Evolutionary conservation across 2,113 vertebrate genomes (phyloP).

Genomic region (Atherinomorus stipes): DNA sequence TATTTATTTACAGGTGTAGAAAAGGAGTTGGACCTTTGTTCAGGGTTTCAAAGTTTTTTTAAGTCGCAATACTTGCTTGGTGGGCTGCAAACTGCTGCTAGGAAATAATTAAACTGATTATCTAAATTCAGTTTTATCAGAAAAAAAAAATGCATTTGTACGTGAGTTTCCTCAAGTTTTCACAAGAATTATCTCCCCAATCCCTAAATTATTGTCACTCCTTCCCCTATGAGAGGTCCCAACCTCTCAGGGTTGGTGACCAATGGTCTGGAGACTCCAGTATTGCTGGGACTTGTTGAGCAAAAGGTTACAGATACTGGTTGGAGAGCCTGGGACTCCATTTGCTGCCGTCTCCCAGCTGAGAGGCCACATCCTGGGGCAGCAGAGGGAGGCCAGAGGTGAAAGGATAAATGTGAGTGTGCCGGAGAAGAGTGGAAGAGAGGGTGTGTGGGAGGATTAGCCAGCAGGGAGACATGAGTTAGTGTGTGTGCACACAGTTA

Average conservation of each 20-base stretch:
- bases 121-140: not conserved
- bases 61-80: too few species aligned
- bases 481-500: not conserved
- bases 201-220: not conserved
- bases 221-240: not conserved
- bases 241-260: not conserved
- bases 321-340: slow-evolving; percentile 33
- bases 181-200: not conserved
- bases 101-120: not conserved
- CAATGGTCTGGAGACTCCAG: not conserved
- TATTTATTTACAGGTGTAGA: too few species aligned
- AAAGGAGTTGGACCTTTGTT: too few species aligned
- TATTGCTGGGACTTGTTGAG: not conserved
- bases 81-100: too few species aligned
- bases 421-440: not conserved
- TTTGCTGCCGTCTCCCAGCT: slow-evolving; percentile 21
- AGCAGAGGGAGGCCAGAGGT: slow-evolving; percentile 14
- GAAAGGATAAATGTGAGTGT: not conserved
- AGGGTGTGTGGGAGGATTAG: slow-evolving; percentile 23
- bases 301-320: slow-evolving; percentile 20
- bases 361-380: slow-evolving; percentile 18
- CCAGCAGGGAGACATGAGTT: not conserved
- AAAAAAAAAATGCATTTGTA: not conserved
- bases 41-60: too few species aligned
- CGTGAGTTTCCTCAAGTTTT: not conserved